Evolutionary conservation across 1,140 invertebrate species (phyloP).

Genomic region (Drosophila paulistorum): DNA sequence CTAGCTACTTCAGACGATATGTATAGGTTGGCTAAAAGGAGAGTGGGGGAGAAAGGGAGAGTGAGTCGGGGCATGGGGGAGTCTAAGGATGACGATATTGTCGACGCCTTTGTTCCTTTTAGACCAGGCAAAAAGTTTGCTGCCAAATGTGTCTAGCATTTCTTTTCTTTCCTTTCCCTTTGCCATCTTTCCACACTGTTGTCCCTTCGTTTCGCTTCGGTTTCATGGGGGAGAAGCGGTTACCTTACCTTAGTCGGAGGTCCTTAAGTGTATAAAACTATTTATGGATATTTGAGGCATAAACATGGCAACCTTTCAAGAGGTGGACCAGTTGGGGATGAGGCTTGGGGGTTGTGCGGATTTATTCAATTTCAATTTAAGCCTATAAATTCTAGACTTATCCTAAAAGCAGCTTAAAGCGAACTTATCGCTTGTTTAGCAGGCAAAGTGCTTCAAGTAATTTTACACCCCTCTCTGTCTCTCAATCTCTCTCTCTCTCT

Average conservation of each 20-base stretch:
- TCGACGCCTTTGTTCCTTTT: conserved; percentile 60
- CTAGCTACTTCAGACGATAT: conserved; percentile 54
- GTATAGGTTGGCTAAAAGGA: not conserved
- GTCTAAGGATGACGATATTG: conserved; percentile 44
- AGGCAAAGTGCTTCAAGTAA: conserved; percentile 39
- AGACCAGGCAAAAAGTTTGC: conserved; percentile 42
- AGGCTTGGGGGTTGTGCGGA: conserved; percentile 4
- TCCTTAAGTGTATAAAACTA: conserved; percentile 72
- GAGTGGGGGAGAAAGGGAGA: conserved; percentile 17
- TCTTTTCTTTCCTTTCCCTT: conserved; percentile 20
- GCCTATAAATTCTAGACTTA: conserved; percentile 41
- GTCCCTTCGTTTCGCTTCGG: conserved; percentile 59
- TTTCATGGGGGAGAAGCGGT: conserved; percentile 33
- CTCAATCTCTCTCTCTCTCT: conserved; percentile 1
- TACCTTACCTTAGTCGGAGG: conserved; percentile 36
- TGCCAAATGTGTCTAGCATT: conserved; percentile 72
- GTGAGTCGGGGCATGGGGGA: conserved; percentile 25
- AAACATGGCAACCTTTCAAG: conserved; percentile 67
- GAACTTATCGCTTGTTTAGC: conserved; percentile 68
- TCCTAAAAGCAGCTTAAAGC: conserved; percentile 66
- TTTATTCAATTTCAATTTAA: conserved; percentile 18
- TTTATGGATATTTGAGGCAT: conserved; percentile 79
- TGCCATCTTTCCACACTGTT: conserved; percentile 8
- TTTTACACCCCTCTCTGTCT: conserved; percentile 31
- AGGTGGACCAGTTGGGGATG: conserved; percentile 17